phyloP scores from a whole-genome alignment of 2,888 invertebrate species.

The Mythimna loreyi region DNA sequence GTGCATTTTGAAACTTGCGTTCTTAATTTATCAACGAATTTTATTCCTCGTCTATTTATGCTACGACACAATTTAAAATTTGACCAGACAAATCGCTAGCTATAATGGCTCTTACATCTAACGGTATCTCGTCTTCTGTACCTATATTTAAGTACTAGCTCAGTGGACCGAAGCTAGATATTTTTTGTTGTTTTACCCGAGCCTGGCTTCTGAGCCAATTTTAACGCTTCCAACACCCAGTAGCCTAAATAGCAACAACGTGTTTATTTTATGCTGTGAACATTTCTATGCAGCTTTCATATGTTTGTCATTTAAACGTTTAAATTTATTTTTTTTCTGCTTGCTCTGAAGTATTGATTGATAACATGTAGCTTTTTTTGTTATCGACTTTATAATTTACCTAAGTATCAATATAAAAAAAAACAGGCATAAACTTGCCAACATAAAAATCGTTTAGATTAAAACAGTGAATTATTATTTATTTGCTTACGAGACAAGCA shows the following conservation, averaged over 20 bases:
- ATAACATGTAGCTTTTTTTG: background rate
- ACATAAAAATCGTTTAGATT: conserved; percentile 5
- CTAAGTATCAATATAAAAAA: background rate
- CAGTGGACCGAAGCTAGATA: conserved; percentile 64
- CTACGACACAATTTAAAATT: background rate
- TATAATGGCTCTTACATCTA: conserved; percentile 70
- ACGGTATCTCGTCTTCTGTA: conserved; percentile 77
- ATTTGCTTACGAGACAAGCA: conserved; percentile 1
- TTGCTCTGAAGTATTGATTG: background rate
- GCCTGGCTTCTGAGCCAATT: conserved; percentile 52
- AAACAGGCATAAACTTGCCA: background rate
- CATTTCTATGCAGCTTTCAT: background rate
- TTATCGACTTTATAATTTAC: background rate
- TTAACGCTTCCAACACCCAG: conserved; percentile 56
- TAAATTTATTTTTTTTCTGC: background rate
- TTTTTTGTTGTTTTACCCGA: conserved; percentile 66
- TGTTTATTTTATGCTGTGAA: conserved; percentile 18
- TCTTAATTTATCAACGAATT: background rate
- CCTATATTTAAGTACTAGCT: conserved; percentile 78
- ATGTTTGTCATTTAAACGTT: background rate
- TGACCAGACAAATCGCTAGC: conserved; percentile 58
- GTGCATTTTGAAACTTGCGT: too few species aligned
- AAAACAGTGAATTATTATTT: background rate
- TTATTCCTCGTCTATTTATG: background rate
- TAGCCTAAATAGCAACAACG: conserved; percentile 56